Evolutionary conservation across 2,888 invertebrate species (phyloP), one percentile per base, ranked within the genome.

Genomic region (Tribolium freemani): DNA sequence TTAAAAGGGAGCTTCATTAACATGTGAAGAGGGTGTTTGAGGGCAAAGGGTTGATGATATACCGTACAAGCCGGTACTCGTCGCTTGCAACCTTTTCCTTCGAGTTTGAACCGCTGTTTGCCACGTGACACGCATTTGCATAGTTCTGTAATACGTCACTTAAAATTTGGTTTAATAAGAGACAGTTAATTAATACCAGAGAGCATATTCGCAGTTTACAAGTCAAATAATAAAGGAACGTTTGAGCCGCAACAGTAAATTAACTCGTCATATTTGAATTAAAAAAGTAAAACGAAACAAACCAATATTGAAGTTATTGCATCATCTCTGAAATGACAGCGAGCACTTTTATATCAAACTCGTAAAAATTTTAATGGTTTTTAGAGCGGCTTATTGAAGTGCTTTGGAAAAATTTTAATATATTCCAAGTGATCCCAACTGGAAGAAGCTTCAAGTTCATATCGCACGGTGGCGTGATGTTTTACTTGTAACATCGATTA

Each of bases 111-210:
- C 50, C 60, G 44, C 20, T 45, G n/a, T 60, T 5, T 48, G 60
- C 48, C 60, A 63, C 63, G 53, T 64, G 64, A 64, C 53, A 64
- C 11, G 64, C 64, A 64, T 64, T 54, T 54, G 53, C 53, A 63
- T 63, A 63, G 63, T 63, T 63, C 31, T 13, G 13, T 48, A 63
- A 50, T 63, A 70, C 57, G 63, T 70, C 63, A 70, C 63, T 56
- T 51, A 64, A 54, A 38, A 56, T 64, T 58, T 56, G 46, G 70
- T 63, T 58, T 71, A 71, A 71, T 71, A 71, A 38, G 56, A 70
- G 71, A 71, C 71, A 71, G 64, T 64, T 70, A 70, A 71, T 71
- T 71, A 71, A 71, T 71, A 71, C 54, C 54, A 30, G 57, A 20
- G 21, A 20, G 21, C 45, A 51, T 21, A 58, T 51, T 38, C 54